These are phyloP conservation scores for Arnoldichthys spilopterus DNA, from an alignment of 2,797 vertebrate species.

Conservation along the genomic window DNA sequence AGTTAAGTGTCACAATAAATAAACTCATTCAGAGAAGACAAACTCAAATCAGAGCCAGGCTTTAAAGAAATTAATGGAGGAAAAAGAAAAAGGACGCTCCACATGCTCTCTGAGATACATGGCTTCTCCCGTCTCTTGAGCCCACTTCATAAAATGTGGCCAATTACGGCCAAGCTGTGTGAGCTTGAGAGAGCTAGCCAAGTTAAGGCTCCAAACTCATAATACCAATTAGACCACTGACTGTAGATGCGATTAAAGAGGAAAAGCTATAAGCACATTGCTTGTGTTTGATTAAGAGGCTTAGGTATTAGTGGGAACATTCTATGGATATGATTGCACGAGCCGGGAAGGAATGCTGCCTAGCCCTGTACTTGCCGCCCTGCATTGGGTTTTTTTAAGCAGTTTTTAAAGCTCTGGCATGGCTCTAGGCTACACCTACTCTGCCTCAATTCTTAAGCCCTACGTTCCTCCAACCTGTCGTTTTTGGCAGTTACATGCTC, in stretches of 20 bases:
- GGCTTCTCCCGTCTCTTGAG: too few relatives aligned
- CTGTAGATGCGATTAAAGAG: constrained; percentile 30
- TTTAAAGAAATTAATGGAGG: neutral
- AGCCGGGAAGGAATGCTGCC: neutral
- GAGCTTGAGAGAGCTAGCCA: neutral
- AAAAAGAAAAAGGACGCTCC: constrained; percentile 13
- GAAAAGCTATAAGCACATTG: constrained; percentile 11
- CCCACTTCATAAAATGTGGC: constrained; percentile 6
- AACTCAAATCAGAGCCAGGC: constrained; percentile 32
- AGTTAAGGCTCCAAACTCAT: neutral
- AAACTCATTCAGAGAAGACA: constrained; percentile 43
- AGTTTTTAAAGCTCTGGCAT: too few relatives aligned
- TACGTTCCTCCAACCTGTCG: too few relatives aligned
- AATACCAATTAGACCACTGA: constrained; percentile 25
- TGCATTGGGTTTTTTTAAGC: too few relatives aligned
- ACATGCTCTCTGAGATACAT: neutral
- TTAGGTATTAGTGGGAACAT: constrained; percentile 3
- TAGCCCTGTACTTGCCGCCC: neutral
- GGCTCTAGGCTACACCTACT: too few relatives aligned
- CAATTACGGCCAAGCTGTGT: neutral
- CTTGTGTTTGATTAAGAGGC: neutral
- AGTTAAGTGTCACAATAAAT: constrained; percentile 55
- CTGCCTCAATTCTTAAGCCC: too few relatives aligned
- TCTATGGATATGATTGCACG: constrained; percentile 25
- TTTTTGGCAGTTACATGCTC: too few relatives aligned